Evolutionary conservation across 2,797 vertebrate species (phyloP).

Genomic region (Tokudaia tokunoshimensis): DNA sequence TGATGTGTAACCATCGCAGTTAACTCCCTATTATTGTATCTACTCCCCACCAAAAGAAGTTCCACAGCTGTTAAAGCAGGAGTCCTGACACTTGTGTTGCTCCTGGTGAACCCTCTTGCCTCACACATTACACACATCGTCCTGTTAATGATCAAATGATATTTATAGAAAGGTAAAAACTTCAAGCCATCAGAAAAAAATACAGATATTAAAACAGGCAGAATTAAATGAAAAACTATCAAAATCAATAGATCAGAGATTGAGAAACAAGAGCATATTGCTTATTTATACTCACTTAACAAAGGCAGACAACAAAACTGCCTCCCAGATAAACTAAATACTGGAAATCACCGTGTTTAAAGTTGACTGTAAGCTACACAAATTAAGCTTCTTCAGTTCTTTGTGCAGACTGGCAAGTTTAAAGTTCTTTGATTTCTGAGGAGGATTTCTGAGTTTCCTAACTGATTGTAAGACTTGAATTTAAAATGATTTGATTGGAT

Average conservation of each 20-base stretch:
- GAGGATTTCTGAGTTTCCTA: slow-evolving; percentile 2
- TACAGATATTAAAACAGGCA: slow-evolving; percentile 26
- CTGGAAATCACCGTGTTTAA: background rate
- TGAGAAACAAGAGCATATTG: slow-evolving; percentile 18
- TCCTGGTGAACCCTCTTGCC: slow-evolving; percentile 2
- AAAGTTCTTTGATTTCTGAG: slow-evolving; percentile 28
- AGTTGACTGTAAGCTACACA: background rate
- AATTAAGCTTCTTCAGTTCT: background rate
- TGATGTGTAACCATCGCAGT: background rate
- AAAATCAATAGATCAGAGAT: slow-evolving; percentile 32
- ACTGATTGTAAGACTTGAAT: slow-evolving; percentile 31
- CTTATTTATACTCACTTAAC: background rate
- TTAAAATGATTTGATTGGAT: slow-evolving; percentile 47
- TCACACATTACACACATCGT: background rate
- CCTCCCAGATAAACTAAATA: background rate
- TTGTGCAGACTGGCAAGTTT: background rate
- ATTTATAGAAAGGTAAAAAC: slow-evolving; percentile 14
- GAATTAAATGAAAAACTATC: background rate
- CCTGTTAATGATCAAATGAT: slow-evolving; percentile 35
- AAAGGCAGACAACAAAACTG: background rate
- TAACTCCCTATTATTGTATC: slow-evolving; percentile 5
- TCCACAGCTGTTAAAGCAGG: background rate
- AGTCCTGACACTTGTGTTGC: background rate
- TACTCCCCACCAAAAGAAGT: background rate
- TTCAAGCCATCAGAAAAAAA: slow-evolving; percentile 32